Conservation (phyloP, 2,797 vertebrate genomes). For the Esox lucius region DNA sequence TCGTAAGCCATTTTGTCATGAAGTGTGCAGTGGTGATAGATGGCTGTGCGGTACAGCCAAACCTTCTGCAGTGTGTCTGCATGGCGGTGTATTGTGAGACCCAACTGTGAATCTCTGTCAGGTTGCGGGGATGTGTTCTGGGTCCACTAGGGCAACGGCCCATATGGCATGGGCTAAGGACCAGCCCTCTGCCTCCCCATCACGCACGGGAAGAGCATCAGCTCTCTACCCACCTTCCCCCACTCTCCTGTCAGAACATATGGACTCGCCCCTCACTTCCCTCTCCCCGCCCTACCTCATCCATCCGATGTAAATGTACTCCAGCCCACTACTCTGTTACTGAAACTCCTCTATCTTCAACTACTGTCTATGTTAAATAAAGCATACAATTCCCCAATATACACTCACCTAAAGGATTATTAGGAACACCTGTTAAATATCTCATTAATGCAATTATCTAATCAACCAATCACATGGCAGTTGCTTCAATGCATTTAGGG, state of each 20-base stretch:
- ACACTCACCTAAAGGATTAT: too few species aligned
- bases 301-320: too few species aligned
- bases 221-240: slow-evolving; percentile 30
- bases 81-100: slow-evolving; percentile 48
- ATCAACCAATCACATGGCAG: too few species aligned
- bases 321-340: too few species aligned
- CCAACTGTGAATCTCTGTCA: slow-evolving; percentile 56
- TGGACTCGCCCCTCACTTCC: slow-evolving; percentile 43
- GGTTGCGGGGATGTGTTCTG: slow-evolving; percentile 44
- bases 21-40: neutral
- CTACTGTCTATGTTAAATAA: too few species aligned
- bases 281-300: slow-evolving; percentile 9
- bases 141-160: slow-evolving; percentile 59
- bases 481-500: too few species aligned
- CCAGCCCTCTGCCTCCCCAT: slow-evolving; percentile 38
- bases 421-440: too few species aligned
- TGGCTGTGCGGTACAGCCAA: neutral
- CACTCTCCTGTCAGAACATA: slow-evolving; percentile 52
- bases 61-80: neutral
- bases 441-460: too few species aligned
- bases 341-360: too few species aligned
- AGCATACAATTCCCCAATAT: too few species aligned
- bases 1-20: neutral
- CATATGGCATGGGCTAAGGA: slow-evolving; percentile 60
- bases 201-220: slow-evolving; percentile 31